phyloP scores from a whole-genome alignment of 2,888 invertebrate genomes.

The Mamestra brassicae region DNA sequence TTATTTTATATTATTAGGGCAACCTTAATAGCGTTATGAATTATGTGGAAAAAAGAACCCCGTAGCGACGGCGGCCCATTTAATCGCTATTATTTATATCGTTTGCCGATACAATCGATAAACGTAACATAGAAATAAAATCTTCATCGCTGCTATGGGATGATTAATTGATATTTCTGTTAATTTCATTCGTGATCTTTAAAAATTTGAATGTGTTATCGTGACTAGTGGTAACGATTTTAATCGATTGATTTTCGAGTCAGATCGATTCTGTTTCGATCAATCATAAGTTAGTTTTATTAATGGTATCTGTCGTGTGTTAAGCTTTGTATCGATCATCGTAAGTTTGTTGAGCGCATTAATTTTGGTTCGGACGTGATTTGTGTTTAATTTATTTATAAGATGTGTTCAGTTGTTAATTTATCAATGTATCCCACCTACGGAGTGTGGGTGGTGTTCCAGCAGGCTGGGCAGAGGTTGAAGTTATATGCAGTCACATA shows the following conservation, averaged over 20 bases:
- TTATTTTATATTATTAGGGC: constrained; percentile 84
- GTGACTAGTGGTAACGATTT: constrained; percentile 71
- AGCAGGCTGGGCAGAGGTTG: constrained; percentile 33
- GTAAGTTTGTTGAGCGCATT: constrained; percentile 70
- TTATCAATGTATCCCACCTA: constrained; percentile 56
- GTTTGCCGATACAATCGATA: constrained; percentile 69
- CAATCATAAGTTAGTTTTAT: constrained; percentile 84
- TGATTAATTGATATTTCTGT: constrained; percentile 67
- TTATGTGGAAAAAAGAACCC: constrained; percentile 82
- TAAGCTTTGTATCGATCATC: constrained; percentile 83
- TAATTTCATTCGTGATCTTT: constrained; percentile 68
- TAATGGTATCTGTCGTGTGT: constrained; percentile 82
- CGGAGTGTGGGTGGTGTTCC: constrained; percentile 31
- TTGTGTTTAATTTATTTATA: constrained; percentile 63
- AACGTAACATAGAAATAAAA: constrained; percentile 61
- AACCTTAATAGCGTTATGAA: constrained; percentile 83
- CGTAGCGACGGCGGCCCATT: constrained; percentile 81
- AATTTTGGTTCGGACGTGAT: constrained; percentile 56
- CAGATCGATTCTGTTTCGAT: constrained; percentile 76
- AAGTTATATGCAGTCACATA: background rate
- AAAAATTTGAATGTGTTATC: constrained; percentile 69
- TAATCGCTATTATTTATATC: constrained; percentile 83
- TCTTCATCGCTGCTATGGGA: constrained; percentile 61
- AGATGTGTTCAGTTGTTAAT: constrained; percentile 52
- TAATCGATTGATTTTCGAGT: constrained; percentile 74